Base-by-base conservation (phyloP, 2,113 vertebrate species). In the Protomyctophum bolini region DNA sequence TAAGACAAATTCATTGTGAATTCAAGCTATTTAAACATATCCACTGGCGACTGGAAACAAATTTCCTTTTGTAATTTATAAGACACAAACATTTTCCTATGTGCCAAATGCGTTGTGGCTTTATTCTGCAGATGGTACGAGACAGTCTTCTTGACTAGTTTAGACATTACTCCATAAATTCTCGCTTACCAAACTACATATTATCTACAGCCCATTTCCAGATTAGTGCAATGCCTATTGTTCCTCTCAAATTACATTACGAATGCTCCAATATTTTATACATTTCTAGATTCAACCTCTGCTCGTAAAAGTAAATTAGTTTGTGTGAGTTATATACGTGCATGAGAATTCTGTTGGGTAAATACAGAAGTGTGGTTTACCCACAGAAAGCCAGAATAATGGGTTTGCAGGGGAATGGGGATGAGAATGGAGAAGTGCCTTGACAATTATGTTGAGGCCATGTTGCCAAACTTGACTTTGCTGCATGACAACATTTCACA, bases 91-190 rank as follows among this genome's bases (percentile, higher is more conserved):
- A 70, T 73, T 67, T 80, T 68, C 5, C 60, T 77, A 68, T 80
- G 67, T 80, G 76, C 77, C 82, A 86, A 77, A 79, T 63, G 75
- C 61, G 83, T 72, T 65, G 83, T 76, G 88, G 86, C 75, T 86
- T 86, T 80, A 84, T 80, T 68, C 68, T 79, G 63, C 85, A 89
- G 82, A 84, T 80, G 76, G 81, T 85, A 21, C 21, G 21, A 21
- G 82, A 85, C 80, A 85, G 79, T 79, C 71, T 86, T 75, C 71
- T 76, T 81, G 69, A 78, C 80, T 66, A 67, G 74, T 74, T 82
- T 86, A 86, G 82, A 86, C 81, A 80, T 80, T 82, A 68, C 70
- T 87, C 61, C 66, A 70, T 49, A 70, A 68, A 81, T 76, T 80
- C 75, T 82, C 58, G 71, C 55, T 60, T 70, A 76, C 65, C 77